Percentiles rank a stretch among this genome's conserved stretches.
These are phyloP conservation scores for Drosophila bipectinata DNA, from an alignment of 1,140 invertebrate species.

Conservation along the genomic window DNA sequence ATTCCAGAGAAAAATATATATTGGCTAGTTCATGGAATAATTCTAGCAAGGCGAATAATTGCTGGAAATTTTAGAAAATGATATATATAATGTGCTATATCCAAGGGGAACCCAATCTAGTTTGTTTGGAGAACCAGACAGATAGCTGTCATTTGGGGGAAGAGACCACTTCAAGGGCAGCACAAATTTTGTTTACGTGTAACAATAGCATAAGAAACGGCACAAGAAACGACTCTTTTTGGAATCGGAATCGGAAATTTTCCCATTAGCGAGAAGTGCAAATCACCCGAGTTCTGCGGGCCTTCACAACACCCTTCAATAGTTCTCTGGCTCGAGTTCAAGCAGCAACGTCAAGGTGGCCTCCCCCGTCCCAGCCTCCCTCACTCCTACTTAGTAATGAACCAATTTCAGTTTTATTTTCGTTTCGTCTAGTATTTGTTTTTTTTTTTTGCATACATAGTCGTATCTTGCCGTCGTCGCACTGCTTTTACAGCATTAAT, in stretches of 20 bases:
- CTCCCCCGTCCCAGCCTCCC: slow-evolving; percentile 24
- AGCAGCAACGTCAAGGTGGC: slow-evolving; percentile 78
- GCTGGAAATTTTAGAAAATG: background rate
- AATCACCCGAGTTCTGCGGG: slow-evolving; percentile 36
- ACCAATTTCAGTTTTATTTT: slow-evolving; percentile 77
- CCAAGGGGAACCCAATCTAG: slow-evolving; percentile 25
- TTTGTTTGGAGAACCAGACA: slow-evolving; percentile 26
- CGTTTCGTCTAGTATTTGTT: slow-evolving; percentile 42
- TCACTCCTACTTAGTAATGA: slow-evolving; percentile 56
- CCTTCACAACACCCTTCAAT: slow-evolving; percentile 75
- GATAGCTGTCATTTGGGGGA: slow-evolving; percentile 14
- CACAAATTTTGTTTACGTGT: slow-evolving; percentile 29
- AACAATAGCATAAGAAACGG: slow-evolving; percentile 23
- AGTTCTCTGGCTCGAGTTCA: slow-evolving; percentile 76
- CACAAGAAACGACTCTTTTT: slow-evolving; percentile 21
- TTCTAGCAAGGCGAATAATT: slow-evolving; percentile 8
- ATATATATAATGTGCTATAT: background rate
- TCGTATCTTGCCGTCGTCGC: slow-evolving; percentile 32
- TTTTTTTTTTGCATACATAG: slow-evolving; percentile 51
- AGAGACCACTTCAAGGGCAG: slow-evolving; percentile 20
- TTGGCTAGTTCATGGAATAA: slow-evolving; percentile 18
- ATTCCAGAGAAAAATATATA: slow-evolving; percentile 31
- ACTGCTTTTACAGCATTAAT: slow-evolving; percentile 64
- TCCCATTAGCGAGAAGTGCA: slow-evolving; percentile 44
- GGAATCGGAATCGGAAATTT: slow-evolving; percentile 23